Base-by-base conservation (phyloP, 1,140 invertebrate species). In the Thaumatotibia leucotreta region DNA sequence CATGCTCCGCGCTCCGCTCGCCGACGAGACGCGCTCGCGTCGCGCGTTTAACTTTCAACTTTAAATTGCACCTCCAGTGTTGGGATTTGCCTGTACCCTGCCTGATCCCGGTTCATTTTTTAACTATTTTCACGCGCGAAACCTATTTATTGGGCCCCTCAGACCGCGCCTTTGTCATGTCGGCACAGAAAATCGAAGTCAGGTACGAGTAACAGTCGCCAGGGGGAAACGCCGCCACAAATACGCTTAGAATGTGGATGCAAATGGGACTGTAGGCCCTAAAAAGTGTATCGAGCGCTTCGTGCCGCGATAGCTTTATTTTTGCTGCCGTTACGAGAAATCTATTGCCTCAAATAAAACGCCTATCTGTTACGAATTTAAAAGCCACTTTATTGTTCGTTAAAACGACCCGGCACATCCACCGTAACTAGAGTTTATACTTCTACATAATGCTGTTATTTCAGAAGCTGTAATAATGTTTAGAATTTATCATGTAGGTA, bases 141-240 rank as follows among this genome's bases (percentile, higher is more conserved):
- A 77, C 75, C 80, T 88, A 88, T 88, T 87, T 88, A 89, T 87
- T 87, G 83, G 80, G 65, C 80, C 81, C 81, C 76, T 85, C 68
- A 84, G 81, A 83, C 84, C 84, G 81, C 84, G 85, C 85, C 85
- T 88, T 89, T 89, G 82, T 87, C 84, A 85, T 88, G 85, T 89
- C 73, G 76, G 70, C 75, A 76, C 14, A 75, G 79, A 80, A 88
- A 87, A 90, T 84, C 86, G 84, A 83, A 88, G 77, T 86, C 80
- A 86, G 84, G 84, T 83, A 85, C 71, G 77, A 75, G n/a, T 58
- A 72, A 67, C 27, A 58, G 24, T 63, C 70, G 76, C 73, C 68
- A 61, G 64, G 71, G 83, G 80, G 82, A 78, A 81, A 67, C 39
- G 32, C 76, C 80, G 78, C 83, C 84, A 84, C 84, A 88, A 90